These are phyloP conservation scores for Gallinago jamesoni DNA, from an alignment of 2,113 vertebrate genomes.

Conservation along the genomic window DNA sequence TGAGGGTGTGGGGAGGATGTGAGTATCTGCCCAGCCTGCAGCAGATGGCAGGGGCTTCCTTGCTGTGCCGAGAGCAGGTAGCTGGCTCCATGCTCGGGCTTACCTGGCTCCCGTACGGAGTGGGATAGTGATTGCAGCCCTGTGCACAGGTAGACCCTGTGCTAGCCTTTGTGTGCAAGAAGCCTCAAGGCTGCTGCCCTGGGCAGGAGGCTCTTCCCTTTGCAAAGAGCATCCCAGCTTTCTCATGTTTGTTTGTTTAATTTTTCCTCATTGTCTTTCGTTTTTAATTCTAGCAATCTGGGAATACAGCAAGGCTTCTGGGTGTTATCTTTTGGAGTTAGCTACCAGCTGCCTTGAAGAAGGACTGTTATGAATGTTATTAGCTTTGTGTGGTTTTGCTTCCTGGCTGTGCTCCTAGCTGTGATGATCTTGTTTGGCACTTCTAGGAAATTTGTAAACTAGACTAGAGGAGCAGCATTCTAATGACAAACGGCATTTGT, in stretches of 20 bases:
- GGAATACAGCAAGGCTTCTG: accelerated
- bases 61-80: accelerated
- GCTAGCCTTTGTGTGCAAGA: accelerated
- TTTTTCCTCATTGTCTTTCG: neutral
- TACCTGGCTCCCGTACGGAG: accelerated
- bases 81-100: accelerated
- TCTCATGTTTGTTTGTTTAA: accelerated
- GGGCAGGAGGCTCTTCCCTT: neutral
- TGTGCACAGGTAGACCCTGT: accelerated
- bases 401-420: neutral
- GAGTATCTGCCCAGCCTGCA: constrained; percentile 61
- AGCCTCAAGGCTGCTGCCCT: neutral
- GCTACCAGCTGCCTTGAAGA: accelerated
- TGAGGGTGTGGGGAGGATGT: constrained; percentile 97
- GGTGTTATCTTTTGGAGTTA: neutral
- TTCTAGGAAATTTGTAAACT: neutral
- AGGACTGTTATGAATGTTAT: neutral
- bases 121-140: accelerated
- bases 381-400: neutral
- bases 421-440: accelerated
- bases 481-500: neutral
- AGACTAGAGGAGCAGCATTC: neutral
- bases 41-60: accelerated
- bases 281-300: neutral
- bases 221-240: accelerated